Base-by-base conservation (phyloP, 1,140 invertebrate genomes). In the Thrips palmi region DNA sequence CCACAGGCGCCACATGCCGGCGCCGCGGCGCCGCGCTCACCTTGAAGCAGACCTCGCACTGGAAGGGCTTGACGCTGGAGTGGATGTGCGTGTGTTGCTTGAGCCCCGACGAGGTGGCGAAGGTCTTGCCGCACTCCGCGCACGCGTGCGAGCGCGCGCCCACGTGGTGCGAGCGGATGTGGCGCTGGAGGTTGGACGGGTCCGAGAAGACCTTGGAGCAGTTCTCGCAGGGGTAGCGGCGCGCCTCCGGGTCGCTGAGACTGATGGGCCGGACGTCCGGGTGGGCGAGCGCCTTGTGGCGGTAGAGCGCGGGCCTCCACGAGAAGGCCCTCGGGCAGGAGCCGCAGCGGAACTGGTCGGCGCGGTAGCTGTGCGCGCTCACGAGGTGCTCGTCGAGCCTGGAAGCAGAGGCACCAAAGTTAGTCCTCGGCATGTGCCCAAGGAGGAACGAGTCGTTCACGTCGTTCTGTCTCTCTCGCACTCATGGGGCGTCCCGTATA, bases 11-110 rank as follows among this genome's bases (percentile, higher is more conserved):
- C n/a, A n/a, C n/a, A n/a, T n/a, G n/a, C n/a, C n/a, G n/a, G 7
- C 18, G n/a, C 24, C 24, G 24, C n/a, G n/a, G n/a, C n/a, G n/a
- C 4, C 0, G 30, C 38, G 44, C 52, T 55, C 45, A 72, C 70
- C 63, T 85, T 85, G 48, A 73, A 75, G 59, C 80, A 85, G 33
- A 89, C 85, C 56, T 91, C 84, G 58, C 87, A 94, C 63, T 84
- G 80, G 59, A 98, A 98, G 2, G 94, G 96, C 59, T 99, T 99
- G 31, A 96, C 78, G 50, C 83, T 92, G 49, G 86, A 93, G 65
- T 99, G 96, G 44, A 99, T 99, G 62, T 98, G 94, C 18, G 88
- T 92, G 64, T 99, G 96, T 58, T 99, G 96, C 59, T 98, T 99
- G 22, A 99, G 66, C 6, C 96, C 96, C 30, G 87, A 93, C 33